Base-by-base conservation (phyloP, 2,888 invertebrate genomes). In the Drosophila pegasa region DNA sequence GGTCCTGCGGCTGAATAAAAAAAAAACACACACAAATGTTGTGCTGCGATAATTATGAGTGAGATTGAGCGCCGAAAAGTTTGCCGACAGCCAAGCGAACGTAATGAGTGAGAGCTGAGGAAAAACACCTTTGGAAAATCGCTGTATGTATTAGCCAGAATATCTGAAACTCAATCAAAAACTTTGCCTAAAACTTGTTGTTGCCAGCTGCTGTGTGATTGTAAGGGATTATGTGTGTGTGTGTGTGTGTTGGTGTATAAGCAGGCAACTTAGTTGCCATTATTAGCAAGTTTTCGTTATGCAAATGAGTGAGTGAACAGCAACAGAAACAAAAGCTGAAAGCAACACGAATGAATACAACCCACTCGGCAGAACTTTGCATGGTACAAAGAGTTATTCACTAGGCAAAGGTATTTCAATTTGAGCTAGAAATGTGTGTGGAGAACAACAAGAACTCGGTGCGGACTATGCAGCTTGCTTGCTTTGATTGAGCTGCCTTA, bases 261-360 rank as follows among this genome's bases (percentile, higher is more conserved):
- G 16, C 58, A 67, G 43, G 56, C 61, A 76, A 76, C 73, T 67
- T 55, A 60, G 73, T 72, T 75, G 73, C 68, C 68, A 43, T 73
- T 77, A 72, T 75, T 77, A 58, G 61, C 78, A 75, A 75, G 63
- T 75, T 75, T 72, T 43, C 63, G 35, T 55, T 68, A 77, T 77
- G 72, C 60, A 72, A 75, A 77, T 75, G 50, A 77, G 58, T 33
- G n/a, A n/a, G 38, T 54, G 50, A 61, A 33, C 61, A 74, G 20
- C 25, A 62, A 31, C 38, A 75, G 14, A 20, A 47, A 33, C 22
- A 10, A 38, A 7, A 10, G 31, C 43, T 35, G 45, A 56, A 47
- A 43, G 29, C 43, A 64, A 33, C 64, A 33, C 65, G 27, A 54
- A 65, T 54, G 55, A 27, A 33, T 33, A 12, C 18, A n/a, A n/a